Evolutionary conservation across 2,888 invertebrate species (phyloP), one percentile per base, ranked within the genome.

Genomic region (Kryphioiulus occultus): DNA sequence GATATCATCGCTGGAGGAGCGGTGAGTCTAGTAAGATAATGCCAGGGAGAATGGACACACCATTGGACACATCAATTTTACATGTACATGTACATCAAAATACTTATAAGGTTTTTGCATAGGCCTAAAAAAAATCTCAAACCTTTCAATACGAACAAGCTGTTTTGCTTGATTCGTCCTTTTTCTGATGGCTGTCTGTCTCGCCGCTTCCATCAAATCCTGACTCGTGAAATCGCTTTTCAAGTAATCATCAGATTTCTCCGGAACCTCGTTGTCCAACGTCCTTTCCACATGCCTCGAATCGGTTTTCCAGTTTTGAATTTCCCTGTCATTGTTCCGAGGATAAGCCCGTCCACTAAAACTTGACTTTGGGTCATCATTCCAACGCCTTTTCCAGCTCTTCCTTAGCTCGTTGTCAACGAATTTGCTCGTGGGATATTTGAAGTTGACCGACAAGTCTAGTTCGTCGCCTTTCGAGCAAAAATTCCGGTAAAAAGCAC

Each of bases 171-270:
- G 22, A 2, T 59, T 22, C 17, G n/a, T 7, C 22, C 22, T 59
- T n/a, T n/a, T 3, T 59, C 22, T 4, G 5, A 4, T 22, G 59
- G 59, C 22, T 59, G 2, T 9, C 59, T 59, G 22, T 22, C n/a
- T 9, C 59, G n/a, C 59, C n/a, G 59, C 59, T 59, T 59, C 59
- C 59, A 59, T 59, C 22, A 59, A 59, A 59, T 59, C 59, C 59
- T 22, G 59, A 22, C 59, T 59, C 22, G 22, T 22, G 5, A 59
- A 0, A 7, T 22, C 59, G 22, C 5, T 22, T n/a, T n/a, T 10
- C 7, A n/a, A n/a, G n/a, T n/a, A n/a, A n/a, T 59, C 22, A 22
- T 9, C 22, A 4, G 4, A 22, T 59, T 59, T 59, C 17, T 22
- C 59, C 12, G 59, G 59, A 59, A n/a, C 5, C 4, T 59, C 22